Percentiles rank a stretch among this genome's conserved stretches.
Evolutionary conservation across 37 sponge, comb jelly and placozoan species (phyloP).

Genomic region (Amphimedon queenslandica): DNA sequence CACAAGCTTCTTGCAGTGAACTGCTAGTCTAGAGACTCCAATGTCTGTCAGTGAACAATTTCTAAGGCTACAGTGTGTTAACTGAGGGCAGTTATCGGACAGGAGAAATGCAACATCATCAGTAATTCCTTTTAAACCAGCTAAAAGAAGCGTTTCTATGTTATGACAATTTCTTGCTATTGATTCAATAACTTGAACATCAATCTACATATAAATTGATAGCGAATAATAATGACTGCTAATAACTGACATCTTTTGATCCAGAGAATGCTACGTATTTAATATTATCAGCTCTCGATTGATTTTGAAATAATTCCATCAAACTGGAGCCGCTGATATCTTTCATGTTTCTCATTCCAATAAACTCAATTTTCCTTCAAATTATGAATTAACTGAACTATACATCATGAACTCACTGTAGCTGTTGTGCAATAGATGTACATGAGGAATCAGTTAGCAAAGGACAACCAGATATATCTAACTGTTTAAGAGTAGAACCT

Average conservation of each 20-base stretch:
- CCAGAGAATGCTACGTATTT: constrained; percentile 34
- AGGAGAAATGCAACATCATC: constrained; percentile 48
- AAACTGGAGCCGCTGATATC: constrained; percentile 48
- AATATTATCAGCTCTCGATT: constrained; percentile 27
- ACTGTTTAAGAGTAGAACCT: constrained; percentile 38
- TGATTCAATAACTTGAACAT: constrained; percentile 33
- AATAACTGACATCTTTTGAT: constrained; percentile 34
- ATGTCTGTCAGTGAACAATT: constrained; percentile 64
- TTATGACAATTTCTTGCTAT: constrained; percentile 50
- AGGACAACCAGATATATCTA: constrained; percentile 64
- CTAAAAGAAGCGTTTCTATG: constrained; percentile 52
- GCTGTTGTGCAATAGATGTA: constrained; percentile 42
- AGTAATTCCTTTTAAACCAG: constrained; percentile 53
- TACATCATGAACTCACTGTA: constrained; percentile 7
- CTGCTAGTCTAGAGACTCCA: constrained; percentile 55
- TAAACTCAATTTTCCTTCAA: constrained; percentile 24
- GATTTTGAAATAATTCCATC: constrained; percentile 29
- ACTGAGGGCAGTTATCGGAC: constrained; percentile 43
- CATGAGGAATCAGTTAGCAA: constrained; percentile 51
- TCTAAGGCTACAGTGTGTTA: constrained; percentile 49
- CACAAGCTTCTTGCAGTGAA: constrained; percentile 43
- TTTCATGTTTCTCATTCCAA: constrained; percentile 49
- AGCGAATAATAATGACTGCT: background rate
- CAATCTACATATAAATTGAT: too few species aligned
- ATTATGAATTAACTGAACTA: too few species aligned